Conservation (phyloP, 2,113 vertebrate species). For the rat (Rattus norvegicus) region GRCr8 NC_086019.1:77938001-77938500, state of each 20-base stretch:
- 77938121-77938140: neutral
- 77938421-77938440: slow-evolving; percentile 80
- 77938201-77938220: neutral
- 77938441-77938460: slow-evolving; percentile 75
- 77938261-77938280: neutral
- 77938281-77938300: neutral
- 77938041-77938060: slow-evolving; percentile 23
- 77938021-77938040: neutral
- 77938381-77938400: neutral
- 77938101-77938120: neutral
- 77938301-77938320: neutral
- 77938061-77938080: neutral
- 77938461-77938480: neutral
- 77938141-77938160: neutral
- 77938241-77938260: neutral
- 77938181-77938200: neutral
- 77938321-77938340: neutral
- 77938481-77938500: neutral
- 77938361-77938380: slow-evolving; percentile 41
- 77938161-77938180: neutral
- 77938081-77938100: neutral
- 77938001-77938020: neutral
- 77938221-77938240: neutral
- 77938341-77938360: neutral
- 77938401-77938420: neutral